These are phyloP conservation scores for Priapulus caudatus DNA, from an alignment of 2,888 invertebrate species.

Conservation along the genomic window DNA sequence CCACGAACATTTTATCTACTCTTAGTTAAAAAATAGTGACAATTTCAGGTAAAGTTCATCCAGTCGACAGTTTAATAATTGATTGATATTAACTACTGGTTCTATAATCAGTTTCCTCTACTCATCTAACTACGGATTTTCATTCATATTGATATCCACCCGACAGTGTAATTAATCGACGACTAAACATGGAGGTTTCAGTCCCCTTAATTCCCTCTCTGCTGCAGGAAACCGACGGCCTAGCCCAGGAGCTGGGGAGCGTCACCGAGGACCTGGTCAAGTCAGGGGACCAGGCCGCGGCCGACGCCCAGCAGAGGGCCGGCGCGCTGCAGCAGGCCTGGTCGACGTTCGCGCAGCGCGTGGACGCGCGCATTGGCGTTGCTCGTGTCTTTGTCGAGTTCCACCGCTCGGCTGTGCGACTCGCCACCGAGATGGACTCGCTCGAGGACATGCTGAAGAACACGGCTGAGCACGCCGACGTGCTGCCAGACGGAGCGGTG, in stretches of 20 bases:
- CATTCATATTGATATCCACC: no score
- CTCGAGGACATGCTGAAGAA: conserved; percentile 50
- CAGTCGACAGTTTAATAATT: no score
- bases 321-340: conserved; percentile 34
- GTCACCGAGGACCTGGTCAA: conserved; percentile 51
- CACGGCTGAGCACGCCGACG: conserved; percentile 43
- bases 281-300: conserved; percentile 48
- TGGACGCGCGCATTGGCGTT: conserved; percentile 48
- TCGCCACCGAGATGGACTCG: conserved; percentile 52
- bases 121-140: no score
- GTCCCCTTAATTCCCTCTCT: no score
- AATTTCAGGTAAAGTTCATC: no score
- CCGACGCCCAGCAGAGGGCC: conserved; percentile 33
- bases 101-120: no score
- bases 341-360: conserved; percentile 33
- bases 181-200: no score
- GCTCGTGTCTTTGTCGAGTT: conserved; percentile 57
- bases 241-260: conserved; percentile 52
- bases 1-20: no score
- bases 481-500: conserved; percentile 39
- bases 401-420: conserved; percentile 54
- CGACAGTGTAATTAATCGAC: no score
- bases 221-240: conserved; percentile 38
- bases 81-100: no score
- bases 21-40: no score